A percentile compares a stretch with the other conserved stretches of the same genome.
Evolutionary conservation across 1,140 invertebrate species (phyloP).

Genomic region (Hylyphantes graminicola): DNA sequence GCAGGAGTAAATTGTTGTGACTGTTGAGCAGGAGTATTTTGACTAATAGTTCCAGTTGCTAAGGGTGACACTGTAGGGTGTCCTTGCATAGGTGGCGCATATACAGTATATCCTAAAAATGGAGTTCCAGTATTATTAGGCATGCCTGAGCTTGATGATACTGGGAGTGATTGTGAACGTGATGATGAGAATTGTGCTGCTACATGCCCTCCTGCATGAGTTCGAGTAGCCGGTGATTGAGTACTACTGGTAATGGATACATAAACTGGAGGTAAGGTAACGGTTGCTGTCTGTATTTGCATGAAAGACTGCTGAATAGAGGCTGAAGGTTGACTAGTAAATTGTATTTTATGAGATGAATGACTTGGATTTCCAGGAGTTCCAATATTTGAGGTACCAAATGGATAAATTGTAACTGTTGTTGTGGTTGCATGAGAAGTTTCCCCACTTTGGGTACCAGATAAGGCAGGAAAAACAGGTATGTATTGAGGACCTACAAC

Average conservation of each 20-base stretch:
- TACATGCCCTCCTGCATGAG: conserved; percentile 46
- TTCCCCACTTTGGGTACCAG: conserved; percentile 34
- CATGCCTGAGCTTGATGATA: conserved; percentile 32
- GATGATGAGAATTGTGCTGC: conserved; percentile 51
- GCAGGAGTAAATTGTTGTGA: conserved; percentile 50
- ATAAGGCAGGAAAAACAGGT: conserved; percentile 36
- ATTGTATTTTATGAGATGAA: conserved; percentile 24
- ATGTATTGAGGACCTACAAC: conserved; percentile 41
- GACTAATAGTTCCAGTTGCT: conserved; percentile 40
- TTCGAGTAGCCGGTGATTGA: conserved; percentile 55
- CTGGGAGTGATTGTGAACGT: conserved; percentile 56
- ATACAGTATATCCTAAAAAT: conserved; percentile 54
- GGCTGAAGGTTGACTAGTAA: conserved; percentile 57
- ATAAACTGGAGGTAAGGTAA: conserved; percentile 49
- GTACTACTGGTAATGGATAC: conserved; percentile 52
- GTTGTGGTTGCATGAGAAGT: conserved; percentile 6
- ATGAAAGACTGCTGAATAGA: conserved; percentile 43
- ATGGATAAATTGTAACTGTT: conserved; percentile 45
- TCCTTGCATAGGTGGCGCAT: conserved; percentile 34
- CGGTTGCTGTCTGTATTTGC: conserved; percentile 32
- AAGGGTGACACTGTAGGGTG: conserved; percentile 13
- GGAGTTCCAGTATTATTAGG: conserved; percentile 41
- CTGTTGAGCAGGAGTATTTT: conserved; percentile 31
- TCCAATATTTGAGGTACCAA: conserved; percentile 31
- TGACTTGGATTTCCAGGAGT: conserved; percentile 26